These are phyloP conservation scores for Tyto alba DNA, from an alignment of 2,113 vertebrate genomes.

Conservation along the genomic window DNA sequence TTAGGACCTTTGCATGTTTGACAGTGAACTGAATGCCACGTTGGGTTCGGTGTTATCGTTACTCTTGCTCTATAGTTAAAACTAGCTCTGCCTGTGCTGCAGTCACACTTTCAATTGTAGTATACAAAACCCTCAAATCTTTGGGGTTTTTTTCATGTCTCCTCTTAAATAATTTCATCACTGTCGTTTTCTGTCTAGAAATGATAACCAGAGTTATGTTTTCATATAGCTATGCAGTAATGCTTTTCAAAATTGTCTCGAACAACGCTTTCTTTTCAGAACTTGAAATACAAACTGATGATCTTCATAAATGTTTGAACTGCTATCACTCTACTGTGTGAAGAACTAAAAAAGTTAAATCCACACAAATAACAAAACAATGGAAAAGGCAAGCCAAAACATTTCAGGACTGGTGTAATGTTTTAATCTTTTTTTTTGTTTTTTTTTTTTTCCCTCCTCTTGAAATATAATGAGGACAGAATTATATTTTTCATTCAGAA, in stretches of 20 bases:
- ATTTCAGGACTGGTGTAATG: background rate
- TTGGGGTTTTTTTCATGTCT: background rate
- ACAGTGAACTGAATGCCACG: background rate
- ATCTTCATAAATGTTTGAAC: background rate
- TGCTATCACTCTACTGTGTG: background rate
- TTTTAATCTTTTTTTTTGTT: background rate
- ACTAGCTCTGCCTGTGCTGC: background rate
- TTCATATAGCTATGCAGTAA: background rate
- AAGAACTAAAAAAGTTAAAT: background rate
- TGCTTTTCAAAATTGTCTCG: background rate
- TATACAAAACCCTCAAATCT: background rate
- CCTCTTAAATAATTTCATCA: background rate
- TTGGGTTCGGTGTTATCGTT: background rate
- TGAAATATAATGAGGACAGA: background rate
- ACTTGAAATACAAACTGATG: background rate
- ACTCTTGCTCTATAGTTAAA: background rate
- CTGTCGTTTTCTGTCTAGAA: background rate
- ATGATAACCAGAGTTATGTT: background rate
- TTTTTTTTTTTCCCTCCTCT: background rate
- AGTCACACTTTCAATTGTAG: background rate
- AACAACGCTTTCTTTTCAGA: background rate
- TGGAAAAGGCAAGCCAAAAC: background rate
- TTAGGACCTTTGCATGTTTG: background rate
- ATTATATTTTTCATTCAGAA: background rate
- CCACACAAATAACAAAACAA: background rate